phyloP scores from a whole-genome alignment of 2,888 invertebrate genomes.

The Crematogaster levior region DNA sequence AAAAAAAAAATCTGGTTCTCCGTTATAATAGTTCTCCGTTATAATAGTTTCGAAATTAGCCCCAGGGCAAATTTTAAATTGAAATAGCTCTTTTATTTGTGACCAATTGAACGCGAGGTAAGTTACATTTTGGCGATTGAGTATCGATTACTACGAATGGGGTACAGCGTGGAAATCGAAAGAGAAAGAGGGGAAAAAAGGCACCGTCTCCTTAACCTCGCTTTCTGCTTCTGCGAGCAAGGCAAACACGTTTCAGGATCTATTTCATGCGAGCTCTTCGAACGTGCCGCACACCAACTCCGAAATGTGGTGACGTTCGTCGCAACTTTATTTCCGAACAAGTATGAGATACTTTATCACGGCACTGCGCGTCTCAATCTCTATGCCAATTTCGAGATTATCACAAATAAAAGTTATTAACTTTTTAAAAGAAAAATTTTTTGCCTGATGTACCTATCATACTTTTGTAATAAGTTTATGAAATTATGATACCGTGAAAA shows the following conservation, averaged over 20 bases:
- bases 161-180: slow-evolving; percentile 25
- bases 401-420: neutral
- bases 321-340: slow-evolving; percentile 40
- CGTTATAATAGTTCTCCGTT: too few relatives aligned
- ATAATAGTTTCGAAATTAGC: neutral
- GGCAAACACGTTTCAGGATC: slow-evolving; percentile 54
- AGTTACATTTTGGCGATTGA: slow-evolving; percentile 55
- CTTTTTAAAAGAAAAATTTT: neutral
- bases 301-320: slow-evolving; percentile 26
- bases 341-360: slow-evolving; percentile 4
- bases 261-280: slow-evolving; percentile 30
- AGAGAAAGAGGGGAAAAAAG: slow-evolving; percentile 34
- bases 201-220: slow-evolving; percentile 33
- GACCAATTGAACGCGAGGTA: slow-evolving; percentile 30
- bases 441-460: neutral
- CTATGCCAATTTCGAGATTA: neutral
- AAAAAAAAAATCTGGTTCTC: neutral
- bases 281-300: slow-evolving; percentile 15
- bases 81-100: slow-evolving; percentile 3
- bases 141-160: slow-evolving; percentile 62
- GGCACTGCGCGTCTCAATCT: neutral
- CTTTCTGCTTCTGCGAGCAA: slow-evolving; percentile 54
- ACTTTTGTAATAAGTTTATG: neutral
- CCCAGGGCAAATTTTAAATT: neutral
- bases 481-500: neutral